phyloP scores from a whole-genome alignment of 2,797 vertebrate genomes.

The Sebastiscus albofasciatus region DNA sequence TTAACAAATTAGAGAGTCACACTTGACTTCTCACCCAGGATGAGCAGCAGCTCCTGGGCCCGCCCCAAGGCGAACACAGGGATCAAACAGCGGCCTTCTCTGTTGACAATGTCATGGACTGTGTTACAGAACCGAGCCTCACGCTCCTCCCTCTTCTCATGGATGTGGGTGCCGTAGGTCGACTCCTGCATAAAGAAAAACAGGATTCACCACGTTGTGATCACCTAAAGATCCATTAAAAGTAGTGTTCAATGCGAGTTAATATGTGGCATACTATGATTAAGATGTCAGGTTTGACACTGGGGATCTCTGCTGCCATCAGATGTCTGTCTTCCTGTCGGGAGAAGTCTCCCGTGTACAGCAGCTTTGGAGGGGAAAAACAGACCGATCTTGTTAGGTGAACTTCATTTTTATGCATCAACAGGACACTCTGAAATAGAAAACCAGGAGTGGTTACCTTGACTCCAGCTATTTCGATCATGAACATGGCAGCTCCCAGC shows the following conservation, averaged over 20 bases:
- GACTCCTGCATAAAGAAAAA: conserved; percentile 62
- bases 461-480: conserved; percentile 96
- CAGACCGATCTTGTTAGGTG: not conserved
- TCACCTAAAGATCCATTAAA: not conserved
- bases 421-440: not conserved
- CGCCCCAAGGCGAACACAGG: conserved; percentile 90
- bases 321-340: conserved; percentile 95
- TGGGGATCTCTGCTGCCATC: conserved; percentile 95
- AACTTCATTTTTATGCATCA: not conserved
- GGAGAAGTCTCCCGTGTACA: conserved; percentile 97
- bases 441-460: conserved; percentile 82
- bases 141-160: conserved; percentile 91
- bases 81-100: conserved; percentile 90
- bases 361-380: conserved; percentile 78
- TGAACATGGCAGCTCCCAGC: conserved; percentile 96
- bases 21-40: conserved; percentile 86
- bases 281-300: conserved; percentile 92
- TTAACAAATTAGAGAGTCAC: not conserved
- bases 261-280: conserved; percentile 76
- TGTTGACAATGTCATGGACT: conserved; percentile 91
- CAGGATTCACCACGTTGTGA: not conserved
- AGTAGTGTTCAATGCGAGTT: not conserved
- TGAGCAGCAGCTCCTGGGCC: conserved; percentile 94
- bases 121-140: conserved; percentile 93
- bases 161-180: conserved; percentile 88